phyloP scores from a whole-genome alignment of 2,113 vertebrate genomes.

The Rhegmatorhina hoffmannsi region DNA sequence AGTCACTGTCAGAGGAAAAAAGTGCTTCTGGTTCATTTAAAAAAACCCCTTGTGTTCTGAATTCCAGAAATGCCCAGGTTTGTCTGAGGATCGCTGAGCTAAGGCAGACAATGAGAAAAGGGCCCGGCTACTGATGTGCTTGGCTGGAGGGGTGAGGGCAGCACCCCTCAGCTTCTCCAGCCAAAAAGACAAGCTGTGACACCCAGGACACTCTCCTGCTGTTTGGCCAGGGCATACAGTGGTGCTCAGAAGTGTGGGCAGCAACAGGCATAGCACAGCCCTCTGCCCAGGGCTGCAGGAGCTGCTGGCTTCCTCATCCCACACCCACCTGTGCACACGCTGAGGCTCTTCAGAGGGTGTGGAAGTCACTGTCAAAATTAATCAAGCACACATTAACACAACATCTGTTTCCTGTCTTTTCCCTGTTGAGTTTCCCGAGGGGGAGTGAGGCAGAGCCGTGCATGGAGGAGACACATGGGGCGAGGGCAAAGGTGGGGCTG shows the following conservation, averaged over 20 bases:
- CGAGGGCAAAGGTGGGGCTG: not conserved
- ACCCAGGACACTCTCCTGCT: not conserved
- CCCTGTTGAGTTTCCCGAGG: not conserved
- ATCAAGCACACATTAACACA: slow-evolving; percentile 45
- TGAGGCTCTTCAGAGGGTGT: not conserved
- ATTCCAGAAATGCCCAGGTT: not conserved
- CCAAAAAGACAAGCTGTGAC: not conserved
- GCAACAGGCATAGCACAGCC: not conserved
- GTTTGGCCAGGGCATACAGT: accelerated
- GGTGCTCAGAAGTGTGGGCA: not conserved
- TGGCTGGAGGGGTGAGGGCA: not conserved
- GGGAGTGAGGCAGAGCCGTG: not conserved
- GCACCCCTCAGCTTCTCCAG: not conserved
- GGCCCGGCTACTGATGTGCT: not conserved
- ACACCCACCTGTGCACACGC: accelerated
- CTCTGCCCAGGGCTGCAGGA: accelerated
- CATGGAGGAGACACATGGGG: accelerated
- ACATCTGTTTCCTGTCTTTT: slow-evolving; percentile 40
- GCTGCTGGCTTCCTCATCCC: not conserved
- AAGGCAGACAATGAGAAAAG: not conserved
- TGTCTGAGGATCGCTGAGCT: not conserved
- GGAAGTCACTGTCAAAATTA: not conserved
- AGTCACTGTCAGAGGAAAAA: not conserved
- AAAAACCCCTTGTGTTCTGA: not conserved
- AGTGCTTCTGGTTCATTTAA: not conserved